Conservation (phyloP, 2,113 vertebrate species). For the Sinocyclocheilus maitianheensis region DNA sequence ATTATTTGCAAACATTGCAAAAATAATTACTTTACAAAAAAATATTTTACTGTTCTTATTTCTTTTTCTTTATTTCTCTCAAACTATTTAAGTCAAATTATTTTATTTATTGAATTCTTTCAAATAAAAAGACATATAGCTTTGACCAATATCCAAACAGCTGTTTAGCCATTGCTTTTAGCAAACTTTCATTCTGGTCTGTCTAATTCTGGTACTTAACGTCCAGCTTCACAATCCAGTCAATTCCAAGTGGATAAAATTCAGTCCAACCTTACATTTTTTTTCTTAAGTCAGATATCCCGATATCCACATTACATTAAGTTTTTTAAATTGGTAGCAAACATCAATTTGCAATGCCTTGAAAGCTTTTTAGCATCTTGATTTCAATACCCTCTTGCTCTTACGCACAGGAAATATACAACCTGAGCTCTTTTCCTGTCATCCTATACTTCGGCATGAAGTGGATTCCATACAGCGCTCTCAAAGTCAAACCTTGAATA, state of each 20-base stretch:
- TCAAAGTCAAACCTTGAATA: constrained; percentile 23
- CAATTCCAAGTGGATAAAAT: background rate
- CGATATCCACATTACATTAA: background rate
- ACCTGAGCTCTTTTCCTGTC: constrained; percentile 8
- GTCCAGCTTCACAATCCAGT: background rate
- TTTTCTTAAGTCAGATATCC: background rate
- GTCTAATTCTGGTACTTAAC: background rate
- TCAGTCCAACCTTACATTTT: background rate
- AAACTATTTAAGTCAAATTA: too few species aligned
- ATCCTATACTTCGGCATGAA: background rate
- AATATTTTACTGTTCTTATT: too few species aligned
- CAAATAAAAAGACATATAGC: background rate
- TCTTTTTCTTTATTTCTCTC: too few species aligned
- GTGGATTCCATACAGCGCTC: background rate
- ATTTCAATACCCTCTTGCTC: constrained; percentile 1
- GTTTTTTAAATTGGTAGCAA: background rate
- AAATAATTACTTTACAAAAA: too few species aligned
- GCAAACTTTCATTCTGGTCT: background rate
- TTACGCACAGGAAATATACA: background rate
- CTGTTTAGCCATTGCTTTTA: background rate
- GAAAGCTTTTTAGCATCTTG: background rate
- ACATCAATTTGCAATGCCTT: background rate
- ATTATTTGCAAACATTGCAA: too few species aligned
- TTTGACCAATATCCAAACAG: background rate
- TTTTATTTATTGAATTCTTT: too few species aligned